These are phyloP conservation scores for Polietes domitor DNA, from an alignment of 2,888 invertebrate species.

Conservation along the genomic window DNA sequence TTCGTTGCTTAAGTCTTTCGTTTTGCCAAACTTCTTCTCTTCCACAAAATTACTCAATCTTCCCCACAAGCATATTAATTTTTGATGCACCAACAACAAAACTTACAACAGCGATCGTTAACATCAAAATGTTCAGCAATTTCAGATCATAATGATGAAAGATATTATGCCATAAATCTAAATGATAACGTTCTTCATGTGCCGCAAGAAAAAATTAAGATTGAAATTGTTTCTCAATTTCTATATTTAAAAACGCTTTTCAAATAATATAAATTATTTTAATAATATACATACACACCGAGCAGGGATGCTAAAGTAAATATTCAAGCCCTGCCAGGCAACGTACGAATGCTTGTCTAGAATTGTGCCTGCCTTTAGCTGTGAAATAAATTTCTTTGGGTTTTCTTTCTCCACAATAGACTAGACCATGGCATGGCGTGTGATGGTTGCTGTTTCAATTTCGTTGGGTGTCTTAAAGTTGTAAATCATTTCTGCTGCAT, in stretches of 20 bases:
- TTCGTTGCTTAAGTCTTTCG: slow-evolving; percentile 1
- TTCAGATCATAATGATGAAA: neutral
- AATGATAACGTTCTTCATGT: neutral
- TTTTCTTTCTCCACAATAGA: neutral
- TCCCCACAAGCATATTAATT: neutral
- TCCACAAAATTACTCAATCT: neutral
- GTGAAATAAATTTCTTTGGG: neutral
- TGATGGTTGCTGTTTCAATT: slow-evolving; percentile 48
- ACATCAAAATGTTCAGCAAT: neutral
- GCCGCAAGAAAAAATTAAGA: neutral
- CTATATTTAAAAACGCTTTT: neutral
- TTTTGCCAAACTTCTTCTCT: neutral
- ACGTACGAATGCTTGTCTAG: too few species aligned
- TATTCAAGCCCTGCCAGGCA: too few species aligned
- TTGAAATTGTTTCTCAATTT: neutral
- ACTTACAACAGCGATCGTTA: neutral
- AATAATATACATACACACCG: neutral
- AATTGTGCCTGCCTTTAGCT: neutral
- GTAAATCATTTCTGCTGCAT: slow-evolving; percentile 58
- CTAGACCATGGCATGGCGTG: neutral
- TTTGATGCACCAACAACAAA: neutral
- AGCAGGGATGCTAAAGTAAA: neutral
- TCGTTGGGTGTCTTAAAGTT: slow-evolving; percentile 50
- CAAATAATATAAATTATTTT: slow-evolving; percentile 17
- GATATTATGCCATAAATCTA: slow-evolving; percentile 2